Conservation (phyloP, 1,140 invertebrate species). For the Drosophila mojavensis region DNA sequence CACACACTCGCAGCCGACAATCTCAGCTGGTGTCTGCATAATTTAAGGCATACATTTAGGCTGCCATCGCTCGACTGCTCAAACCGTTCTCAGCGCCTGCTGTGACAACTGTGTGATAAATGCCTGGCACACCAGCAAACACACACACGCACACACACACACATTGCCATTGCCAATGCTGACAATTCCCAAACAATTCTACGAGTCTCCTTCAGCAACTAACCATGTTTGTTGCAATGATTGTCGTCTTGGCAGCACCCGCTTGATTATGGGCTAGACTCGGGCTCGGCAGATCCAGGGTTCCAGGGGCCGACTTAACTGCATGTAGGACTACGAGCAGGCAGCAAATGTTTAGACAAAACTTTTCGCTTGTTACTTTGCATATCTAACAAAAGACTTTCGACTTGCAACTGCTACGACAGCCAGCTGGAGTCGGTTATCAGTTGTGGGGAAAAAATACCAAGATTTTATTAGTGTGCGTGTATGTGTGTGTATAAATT, state of each 20-base stretch:
- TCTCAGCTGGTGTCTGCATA: constrained; percentile 82
- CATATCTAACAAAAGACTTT: constrained; percentile 69
- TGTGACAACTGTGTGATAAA: constrained; percentile 74
- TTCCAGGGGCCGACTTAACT: constrained; percentile 44
- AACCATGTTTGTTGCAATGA: constrained; percentile 56
- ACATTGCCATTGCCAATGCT: constrained; percentile 19
- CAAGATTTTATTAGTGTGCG: constrained; percentile 32
- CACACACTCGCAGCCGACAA: constrained; percentile 54
- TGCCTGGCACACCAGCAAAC: constrained; percentile 54
- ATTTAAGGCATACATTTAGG: constrained; percentile 83
- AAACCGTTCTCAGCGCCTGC: constrained; percentile 33
- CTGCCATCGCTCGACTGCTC: constrained; percentile 49
- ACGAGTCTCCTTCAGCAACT: constrained; percentile 38
- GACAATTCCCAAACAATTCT: constrained; percentile 68
- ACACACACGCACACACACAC: constrained; percentile 10
- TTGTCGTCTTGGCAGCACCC: constrained; percentile 58
- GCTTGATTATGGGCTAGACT: constrained; percentile 51
- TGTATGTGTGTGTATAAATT: constrained; percentile 45
- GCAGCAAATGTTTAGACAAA: constrained; percentile 76
- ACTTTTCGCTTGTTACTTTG: constrained; percentile 74
- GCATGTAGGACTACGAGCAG: constrained; percentile 55
- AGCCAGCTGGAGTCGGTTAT: neutral
- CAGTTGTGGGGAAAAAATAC: constrained; percentile 13
- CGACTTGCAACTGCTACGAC: neutral
- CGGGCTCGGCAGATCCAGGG: neutral